Evolutionary conservation across 2,113 vertebrate genomes (phyloP).

Genomic region (Prochilodus magdalenae): DNA sequence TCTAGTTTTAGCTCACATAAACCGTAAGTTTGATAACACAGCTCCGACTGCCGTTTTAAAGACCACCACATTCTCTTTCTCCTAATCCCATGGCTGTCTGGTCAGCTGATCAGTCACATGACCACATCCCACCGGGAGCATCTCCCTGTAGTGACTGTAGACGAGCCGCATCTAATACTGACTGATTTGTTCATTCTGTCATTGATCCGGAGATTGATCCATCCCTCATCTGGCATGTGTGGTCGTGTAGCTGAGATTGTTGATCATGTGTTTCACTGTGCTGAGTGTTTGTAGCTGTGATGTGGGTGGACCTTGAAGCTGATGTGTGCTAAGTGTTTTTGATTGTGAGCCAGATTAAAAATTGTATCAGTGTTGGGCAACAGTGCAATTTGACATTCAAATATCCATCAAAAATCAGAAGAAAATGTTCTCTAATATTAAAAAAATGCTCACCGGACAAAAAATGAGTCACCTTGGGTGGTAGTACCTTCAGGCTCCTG

Average conservation of each 20-base stretch:
- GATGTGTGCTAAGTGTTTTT: not conserved
- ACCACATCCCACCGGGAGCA: not conserved
- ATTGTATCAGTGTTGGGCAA: too few relatives aligned
- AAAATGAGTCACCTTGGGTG: too few relatives aligned
- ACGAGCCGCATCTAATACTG: not conserved
- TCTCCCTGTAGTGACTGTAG: not conserved
- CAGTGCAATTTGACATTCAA: too few relatives aligned
- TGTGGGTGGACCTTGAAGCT: not conserved
- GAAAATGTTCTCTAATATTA: too few relatives aligned
- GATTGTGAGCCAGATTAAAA: not conserved
- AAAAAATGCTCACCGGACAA: too few relatives aligned
- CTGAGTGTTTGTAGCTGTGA: not conserved
- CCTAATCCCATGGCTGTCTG: not conserved
- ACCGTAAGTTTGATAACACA: conserved; percentile 75
- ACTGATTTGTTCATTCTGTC: not conserved
- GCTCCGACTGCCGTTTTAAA: conserved; percentile 35
- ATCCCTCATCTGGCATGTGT: not conserved
- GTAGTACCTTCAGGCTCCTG: too few relatives aligned
- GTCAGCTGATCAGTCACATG: conserved; percentile 1
- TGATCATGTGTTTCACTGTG: not conserved
- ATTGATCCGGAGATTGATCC: not conserved
- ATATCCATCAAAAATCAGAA: too few relatives aligned
- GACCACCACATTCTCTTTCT: not conserved
- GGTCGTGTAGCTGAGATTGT: not conserved
- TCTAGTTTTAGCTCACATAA: conserved; percentile 76